Conservation (phyloP, 2,113 vertebrate species). For the Hydrolagus affinis region DNA sequence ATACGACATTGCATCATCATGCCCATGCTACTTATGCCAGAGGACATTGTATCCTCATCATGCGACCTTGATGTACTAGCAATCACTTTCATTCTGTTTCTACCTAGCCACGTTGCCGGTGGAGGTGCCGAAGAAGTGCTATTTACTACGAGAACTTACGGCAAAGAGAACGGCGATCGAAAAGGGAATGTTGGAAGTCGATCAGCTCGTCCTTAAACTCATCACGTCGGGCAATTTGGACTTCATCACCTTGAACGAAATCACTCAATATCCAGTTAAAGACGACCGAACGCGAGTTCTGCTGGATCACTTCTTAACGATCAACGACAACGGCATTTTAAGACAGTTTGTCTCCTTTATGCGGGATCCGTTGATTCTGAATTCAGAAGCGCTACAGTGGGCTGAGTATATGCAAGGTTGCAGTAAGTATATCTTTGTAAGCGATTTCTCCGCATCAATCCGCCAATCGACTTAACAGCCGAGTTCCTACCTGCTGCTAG, state of each 20-base stretch:
- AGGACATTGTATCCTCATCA: too few relatives aligned
- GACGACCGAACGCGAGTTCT: constrained; percentile 7
- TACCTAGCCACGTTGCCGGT: background rate
- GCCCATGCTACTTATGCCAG: too few relatives aligned
- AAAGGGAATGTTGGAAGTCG: constrained; percentile 26
- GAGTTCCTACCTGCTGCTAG: too few relatives aligned
- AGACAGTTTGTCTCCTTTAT: constrained; percentile 23
- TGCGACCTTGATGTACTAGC: too few relatives aligned
- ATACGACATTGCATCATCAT: too few relatives aligned
- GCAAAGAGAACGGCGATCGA: constrained; percentile 3
- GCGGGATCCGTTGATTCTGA: constrained; percentile 16
- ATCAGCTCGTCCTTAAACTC: constrained; percentile 26
- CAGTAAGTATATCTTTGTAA: background rate
- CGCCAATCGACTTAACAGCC: too few relatives aligned
- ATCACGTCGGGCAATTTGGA: constrained; percentile 20
- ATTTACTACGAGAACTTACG: constrained; percentile 20
- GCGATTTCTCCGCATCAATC: too few relatives aligned
- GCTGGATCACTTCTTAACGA: constrained; percentile 20
- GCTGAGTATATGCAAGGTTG: constrained; percentile 30
- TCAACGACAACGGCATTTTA: constrained; percentile 23
- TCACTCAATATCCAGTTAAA: constrained; percentile 5
- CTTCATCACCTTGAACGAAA: constrained; percentile 13
- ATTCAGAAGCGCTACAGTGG: constrained; percentile 19
- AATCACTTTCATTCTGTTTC: background rate
- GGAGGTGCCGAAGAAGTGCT: constrained; percentile 20